These are phyloP conservation scores for Bombylius major DNA, from an alignment of 2,888 invertebrate genomes.

Conservation along the genomic window DNA sequence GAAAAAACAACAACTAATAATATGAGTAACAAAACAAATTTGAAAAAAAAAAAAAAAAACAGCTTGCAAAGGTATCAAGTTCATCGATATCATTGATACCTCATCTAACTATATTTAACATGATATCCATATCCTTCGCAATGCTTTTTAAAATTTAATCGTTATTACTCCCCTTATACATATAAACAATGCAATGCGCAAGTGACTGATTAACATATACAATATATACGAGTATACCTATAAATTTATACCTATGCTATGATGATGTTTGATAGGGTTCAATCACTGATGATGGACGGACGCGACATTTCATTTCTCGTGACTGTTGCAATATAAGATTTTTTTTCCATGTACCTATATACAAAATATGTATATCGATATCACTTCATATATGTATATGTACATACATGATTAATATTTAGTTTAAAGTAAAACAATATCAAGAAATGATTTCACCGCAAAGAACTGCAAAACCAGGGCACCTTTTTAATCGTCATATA, in stretches of 20 bases:
- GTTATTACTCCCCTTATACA: too few relatives aligned
- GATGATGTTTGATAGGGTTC: slow-evolving; percentile 1
- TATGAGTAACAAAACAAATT: background rate
- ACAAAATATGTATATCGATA: too few relatives aligned
- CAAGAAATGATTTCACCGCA: background rate
- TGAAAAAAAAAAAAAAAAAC: slow-evolving; percentile 2
- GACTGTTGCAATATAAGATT: background rate
- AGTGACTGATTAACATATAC: background rate
- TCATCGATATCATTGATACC: slow-evolving; percentile 10
- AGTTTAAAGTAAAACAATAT: too few relatives aligned
- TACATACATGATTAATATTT: background rate
- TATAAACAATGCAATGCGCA: too few relatives aligned
- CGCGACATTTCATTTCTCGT: background rate
- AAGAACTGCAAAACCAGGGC: background rate
- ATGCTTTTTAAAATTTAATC: too few relatives aligned
- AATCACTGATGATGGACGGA: slow-evolving; percentile 5
- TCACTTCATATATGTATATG: too few relatives aligned
- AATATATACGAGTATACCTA: background rate
- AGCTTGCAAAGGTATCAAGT: slow-evolving; percentile 10
- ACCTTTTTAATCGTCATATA: too few relatives aligned
- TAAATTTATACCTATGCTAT: background rate
- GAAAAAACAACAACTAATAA: background rate
- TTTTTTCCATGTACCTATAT: background rate
- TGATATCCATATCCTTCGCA: slow-evolving; percentile 12
- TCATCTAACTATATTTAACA: slow-evolving; percentile 8